phyloP scores from a whole-genome alignment of 2,888 invertebrate genomes.

The Salpingus planirostris region DNA sequence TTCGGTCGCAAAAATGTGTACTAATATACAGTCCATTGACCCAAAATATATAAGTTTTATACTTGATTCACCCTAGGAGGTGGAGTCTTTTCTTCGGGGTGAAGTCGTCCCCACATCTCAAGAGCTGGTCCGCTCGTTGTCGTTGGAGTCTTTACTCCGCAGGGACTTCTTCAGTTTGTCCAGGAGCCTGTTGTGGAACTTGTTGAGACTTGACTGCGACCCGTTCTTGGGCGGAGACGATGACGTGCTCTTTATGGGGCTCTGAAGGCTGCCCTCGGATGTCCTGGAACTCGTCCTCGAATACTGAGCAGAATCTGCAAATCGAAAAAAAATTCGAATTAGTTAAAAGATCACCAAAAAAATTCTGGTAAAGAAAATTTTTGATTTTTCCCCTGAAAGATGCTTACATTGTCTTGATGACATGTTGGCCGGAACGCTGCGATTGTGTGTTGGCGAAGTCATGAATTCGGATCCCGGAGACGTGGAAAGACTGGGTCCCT shows the following conservation, averaged over 20 bases:
- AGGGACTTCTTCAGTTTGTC: conserved; percentile 69
- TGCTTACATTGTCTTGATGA: too few species aligned
- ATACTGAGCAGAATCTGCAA: too few species aligned
- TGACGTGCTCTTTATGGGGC: conserved; percentile 59
- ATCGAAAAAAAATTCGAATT: too few species aligned
- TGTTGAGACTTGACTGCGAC: conserved; percentile 56
- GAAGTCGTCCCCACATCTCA: conserved; percentile 40
- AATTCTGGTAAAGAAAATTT: too few species aligned
- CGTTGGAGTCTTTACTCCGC: conserved; percentile 48
- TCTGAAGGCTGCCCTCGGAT: conserved; percentile 53
- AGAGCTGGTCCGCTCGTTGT: conserved; percentile 44
- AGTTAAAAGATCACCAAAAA: too few species aligned
- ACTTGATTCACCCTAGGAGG: conserved; percentile 24
- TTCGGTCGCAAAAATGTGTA: conserved; percentile 20
- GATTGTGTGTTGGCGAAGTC: conserved; percentile 45
- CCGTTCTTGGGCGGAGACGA: conserved; percentile 55
- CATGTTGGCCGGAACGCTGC: conserved; percentile 58
- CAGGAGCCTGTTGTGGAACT: conserved; percentile 72
- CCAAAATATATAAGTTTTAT: background rate
- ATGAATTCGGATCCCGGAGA: conserved; percentile 54
- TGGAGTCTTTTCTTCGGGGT: conserved; percentile 17
- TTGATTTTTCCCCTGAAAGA: too few species aligned
- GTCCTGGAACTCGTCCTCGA: conserved; percentile 51
- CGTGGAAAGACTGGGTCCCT: conserved; percentile 61
- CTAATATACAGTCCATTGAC: conserved; percentile 7